Evolutionary conservation across 2,797 vertebrate genomes (phyloP).

Genomic region (Nannoperca obscura): DNA sequence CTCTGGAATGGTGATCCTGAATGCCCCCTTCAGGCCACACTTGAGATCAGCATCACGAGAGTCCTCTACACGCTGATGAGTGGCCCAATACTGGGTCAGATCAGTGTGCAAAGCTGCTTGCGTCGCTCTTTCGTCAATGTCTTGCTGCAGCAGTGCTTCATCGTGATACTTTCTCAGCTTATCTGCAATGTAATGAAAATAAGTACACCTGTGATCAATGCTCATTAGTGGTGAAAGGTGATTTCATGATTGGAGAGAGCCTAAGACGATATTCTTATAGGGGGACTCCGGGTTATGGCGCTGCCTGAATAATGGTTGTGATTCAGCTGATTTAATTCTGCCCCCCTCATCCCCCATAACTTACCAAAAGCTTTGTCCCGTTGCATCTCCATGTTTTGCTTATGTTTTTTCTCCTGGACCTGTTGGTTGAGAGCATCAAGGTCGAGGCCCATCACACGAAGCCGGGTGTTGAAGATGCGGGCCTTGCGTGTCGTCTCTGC

Average conservation of each 20-base stretch:
- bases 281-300: neutral
- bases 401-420: conserved; percentile 71
- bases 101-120: conserved; percentile 62
- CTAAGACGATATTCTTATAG: neutral
- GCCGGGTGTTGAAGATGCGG: conserved; percentile 78
- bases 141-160: conserved; percentile 65
- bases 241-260: conserved; percentile 4
- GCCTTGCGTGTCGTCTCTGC: conserved; percentile 78
- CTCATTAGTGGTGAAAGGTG: neutral
- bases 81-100: conserved; percentile 70
- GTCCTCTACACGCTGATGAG: conserved; percentile 75
- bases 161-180: conserved; percentile 66
- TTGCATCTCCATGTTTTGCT: conserved; percentile 64
- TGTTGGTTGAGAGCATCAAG: conserved; percentile 74
- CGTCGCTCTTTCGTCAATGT: conserved; percentile 66
- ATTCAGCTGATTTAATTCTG: neutral
- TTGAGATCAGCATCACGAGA: conserved; percentile 80
- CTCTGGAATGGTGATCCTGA: conserved; percentile 62
- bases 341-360: neutral
- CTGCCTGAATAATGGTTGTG: neutral
- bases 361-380: conserved; percentile 77
- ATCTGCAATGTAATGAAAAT: conserved; percentile 67
- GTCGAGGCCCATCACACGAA: conserved; percentile 82
- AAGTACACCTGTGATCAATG: neutral
- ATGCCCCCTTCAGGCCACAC: conserved; percentile 72